Conservation (phyloP, 2,797 vertebrate genomes). For the Chelidonichthys spinosus region DNA sequence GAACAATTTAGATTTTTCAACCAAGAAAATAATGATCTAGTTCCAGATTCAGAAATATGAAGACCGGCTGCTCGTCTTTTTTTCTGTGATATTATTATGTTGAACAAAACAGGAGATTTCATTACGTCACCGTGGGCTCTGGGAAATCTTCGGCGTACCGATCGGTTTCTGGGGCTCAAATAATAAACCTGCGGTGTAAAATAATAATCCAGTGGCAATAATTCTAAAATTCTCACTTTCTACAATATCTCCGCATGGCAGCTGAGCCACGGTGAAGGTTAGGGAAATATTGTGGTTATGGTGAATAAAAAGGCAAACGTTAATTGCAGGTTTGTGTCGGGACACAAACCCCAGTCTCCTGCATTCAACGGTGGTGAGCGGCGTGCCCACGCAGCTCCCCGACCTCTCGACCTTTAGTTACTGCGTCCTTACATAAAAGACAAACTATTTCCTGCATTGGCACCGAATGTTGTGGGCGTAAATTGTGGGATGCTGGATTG, state of each 20-base stretch:
- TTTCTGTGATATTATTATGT: not conserved
- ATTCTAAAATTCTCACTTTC: not conserved
- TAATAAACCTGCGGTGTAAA: not conserved
- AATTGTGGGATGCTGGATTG: not conserved
- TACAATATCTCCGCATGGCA: not conserved
- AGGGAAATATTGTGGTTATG: not conserved
- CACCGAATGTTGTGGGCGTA: not conserved
- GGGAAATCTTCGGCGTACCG: not conserved
- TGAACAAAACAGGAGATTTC: too few relatives aligned
- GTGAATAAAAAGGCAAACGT: not conserved
- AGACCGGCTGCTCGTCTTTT: not conserved
- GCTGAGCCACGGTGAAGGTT: not conserved
- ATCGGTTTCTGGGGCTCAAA: not conserved
- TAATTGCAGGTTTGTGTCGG: not conserved
- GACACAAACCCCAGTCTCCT: not conserved
- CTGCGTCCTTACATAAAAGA: not conserved
- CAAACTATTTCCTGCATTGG: not conserved
- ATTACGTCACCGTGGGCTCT: not conserved
- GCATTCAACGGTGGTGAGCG: not conserved
- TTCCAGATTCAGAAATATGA: not conserved
- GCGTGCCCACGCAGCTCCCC: not conserved
- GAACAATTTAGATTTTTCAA: constrained; percentile 3
- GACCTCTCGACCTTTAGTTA: not conserved
- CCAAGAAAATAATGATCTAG: not conserved
- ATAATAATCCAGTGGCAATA: not conserved